A percentile compares a stretch with the other conserved stretches of the same genome.
phyloP scores from a whole-genome alignment of 2,113 vertebrate genomes.

The Ammospiza caudacuta region DNA sequence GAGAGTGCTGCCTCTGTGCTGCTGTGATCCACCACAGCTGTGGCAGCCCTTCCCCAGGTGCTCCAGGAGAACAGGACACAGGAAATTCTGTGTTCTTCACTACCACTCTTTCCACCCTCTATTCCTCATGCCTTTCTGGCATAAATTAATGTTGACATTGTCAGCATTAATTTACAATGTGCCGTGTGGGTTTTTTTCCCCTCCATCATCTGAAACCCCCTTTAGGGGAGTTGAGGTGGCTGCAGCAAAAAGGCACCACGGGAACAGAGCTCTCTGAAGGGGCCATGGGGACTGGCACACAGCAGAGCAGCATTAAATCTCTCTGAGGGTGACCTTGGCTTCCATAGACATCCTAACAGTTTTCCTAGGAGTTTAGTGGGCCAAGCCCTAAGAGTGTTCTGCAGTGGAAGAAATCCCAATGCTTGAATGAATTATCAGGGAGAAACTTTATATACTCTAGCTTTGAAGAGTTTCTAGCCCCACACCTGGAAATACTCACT shows the following conservation, averaged over 20 bases:
- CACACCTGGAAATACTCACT: background rate
- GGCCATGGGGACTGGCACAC: background rate
- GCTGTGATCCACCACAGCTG: background rate
- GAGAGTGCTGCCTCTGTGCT: background rate
- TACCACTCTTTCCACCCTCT: background rate
- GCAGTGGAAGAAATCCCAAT: background rate
- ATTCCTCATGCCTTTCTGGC: background rate
- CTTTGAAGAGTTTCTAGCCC: background rate
- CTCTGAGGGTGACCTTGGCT: slow-evolving; percentile 25
- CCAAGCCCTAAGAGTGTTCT: background rate
- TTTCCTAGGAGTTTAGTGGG: background rate
- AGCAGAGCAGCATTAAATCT: background rate
- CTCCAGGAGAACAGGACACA: background rate
- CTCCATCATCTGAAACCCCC: slow-evolving; percentile 7
- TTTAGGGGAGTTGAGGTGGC: slow-evolving; percentile 14
- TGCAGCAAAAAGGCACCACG: background rate
- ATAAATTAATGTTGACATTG: slow-evolving; percentile 47
- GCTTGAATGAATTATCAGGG: background rate
- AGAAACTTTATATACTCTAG: background rate
- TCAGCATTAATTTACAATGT: slow-evolving; percentile 36
- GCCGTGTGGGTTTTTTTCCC: background rate
- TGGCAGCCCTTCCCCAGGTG: background rate
- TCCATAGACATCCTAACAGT: background rate
- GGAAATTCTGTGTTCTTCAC: background rate
- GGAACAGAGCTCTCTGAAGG: background rate